A percentile compares a stretch with the other conserved stretches of the same genome.
These are phyloP conservation scores for Orthonevra nobilis DNA, from an alignment of 2,888 invertebrate genomes.

Conservation along the genomic window DNA sequence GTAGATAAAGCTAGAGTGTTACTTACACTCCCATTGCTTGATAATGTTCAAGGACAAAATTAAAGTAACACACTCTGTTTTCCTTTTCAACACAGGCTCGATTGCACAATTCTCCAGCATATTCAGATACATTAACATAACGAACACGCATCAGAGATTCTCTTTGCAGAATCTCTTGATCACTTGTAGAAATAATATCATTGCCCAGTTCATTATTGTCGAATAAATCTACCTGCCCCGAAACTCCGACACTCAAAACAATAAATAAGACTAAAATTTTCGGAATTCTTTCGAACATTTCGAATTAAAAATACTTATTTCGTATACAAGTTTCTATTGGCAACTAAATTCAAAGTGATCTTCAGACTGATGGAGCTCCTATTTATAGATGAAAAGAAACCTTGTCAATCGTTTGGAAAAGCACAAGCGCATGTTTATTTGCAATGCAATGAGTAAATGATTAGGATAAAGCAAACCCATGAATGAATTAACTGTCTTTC, in stretches of 20 bases:
- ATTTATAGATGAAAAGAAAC: constrained; percentile 1
- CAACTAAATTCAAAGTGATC: constrained; percentile 21
- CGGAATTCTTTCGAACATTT: too few relatives aligned
- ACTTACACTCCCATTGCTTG: constrained; percentile 79
- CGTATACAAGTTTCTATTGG: not conserved
- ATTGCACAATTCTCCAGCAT: constrained; percentile 75
- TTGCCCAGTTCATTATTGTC: constrained; percentile 17
- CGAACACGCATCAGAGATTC: not conserved
- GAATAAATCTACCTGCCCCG: not conserved
- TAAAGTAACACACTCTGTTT: constrained; percentile 78
- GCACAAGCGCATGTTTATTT: constrained; percentile 28
- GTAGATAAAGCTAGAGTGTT: not conserved
- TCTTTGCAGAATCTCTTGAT: not conserved
- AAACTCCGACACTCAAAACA: not conserved
- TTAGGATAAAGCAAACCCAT: not conserved
- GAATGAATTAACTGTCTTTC: constrained; percentile 46
- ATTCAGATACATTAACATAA: constrained; percentile 63
- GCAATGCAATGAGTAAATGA: constrained; percentile 7
- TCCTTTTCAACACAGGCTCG: constrained; percentile 71
- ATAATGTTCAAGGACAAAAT: constrained; percentile 80
- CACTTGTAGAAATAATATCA: not conserved
- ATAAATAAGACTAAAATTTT: too few relatives aligned
- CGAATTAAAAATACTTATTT: not conserved
- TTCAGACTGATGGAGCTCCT: not conserved
- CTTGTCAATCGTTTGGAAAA: constrained; percentile 9